phyloP scores from a whole-genome alignment of 2,888 invertebrate species.

The Malacosoma neustria region DNA sequence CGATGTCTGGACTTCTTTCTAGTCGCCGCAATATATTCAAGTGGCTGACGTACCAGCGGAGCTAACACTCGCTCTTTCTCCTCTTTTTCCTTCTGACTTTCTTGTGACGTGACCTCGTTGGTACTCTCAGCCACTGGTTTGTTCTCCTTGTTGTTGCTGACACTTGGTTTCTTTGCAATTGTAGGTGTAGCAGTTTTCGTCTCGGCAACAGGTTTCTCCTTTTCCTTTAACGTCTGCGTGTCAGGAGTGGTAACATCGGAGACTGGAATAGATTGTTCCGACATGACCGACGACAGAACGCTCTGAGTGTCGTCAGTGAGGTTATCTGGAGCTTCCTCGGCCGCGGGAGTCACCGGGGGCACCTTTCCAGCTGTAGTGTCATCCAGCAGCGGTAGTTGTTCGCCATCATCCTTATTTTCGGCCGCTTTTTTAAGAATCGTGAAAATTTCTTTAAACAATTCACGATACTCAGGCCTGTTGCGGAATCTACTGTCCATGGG shows the following conservation, averaged over 20 bases:
- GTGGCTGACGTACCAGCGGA: slow-evolving; percentile 81
- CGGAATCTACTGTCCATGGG: slow-evolving; percentile 88
- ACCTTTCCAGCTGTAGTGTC: slow-evolving; percentile 76
- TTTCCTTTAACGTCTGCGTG: slow-evolving; percentile 68
- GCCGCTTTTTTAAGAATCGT: slow-evolving; percentile 88
- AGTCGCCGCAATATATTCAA: slow-evolving; percentile 83
- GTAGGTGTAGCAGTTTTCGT: slow-evolving; percentile 12
- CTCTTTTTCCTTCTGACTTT: slow-evolving; percentile 36
- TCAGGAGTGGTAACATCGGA: slow-evolving; percentile 78
- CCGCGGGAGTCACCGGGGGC: slow-evolving; percentile 80
- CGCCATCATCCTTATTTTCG: slow-evolving; percentile 87
- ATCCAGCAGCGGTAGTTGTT: slow-evolving; percentile 82
- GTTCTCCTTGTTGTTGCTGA: slow-evolving; percentile 44
- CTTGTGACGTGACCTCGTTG: slow-evolving; percentile 36
- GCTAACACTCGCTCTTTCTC: slow-evolving; percentile 73
- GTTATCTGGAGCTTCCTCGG: slow-evolving; percentile 77
- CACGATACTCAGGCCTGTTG: slow-evolving; percentile 87
- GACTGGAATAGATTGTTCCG: slow-evolving; percentile 81
- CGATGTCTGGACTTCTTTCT: slow-evolving; percentile 81
- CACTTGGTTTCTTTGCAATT: slow-evolving; percentile 35
- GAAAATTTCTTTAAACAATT: slow-evolving; percentile 89
- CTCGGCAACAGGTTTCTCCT: slow-evolving; percentile 35
- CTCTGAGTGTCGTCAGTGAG: slow-evolving; percentile 84
- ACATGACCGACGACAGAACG: slow-evolving; percentile 83
- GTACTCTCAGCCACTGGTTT: slow-evolving; percentile 44